Evolutionary conservation across 1,140 invertebrate genomes (phyloP), one percentile per base, ranked within the genome.

Genomic region (Galleria mellonella): DNA sequence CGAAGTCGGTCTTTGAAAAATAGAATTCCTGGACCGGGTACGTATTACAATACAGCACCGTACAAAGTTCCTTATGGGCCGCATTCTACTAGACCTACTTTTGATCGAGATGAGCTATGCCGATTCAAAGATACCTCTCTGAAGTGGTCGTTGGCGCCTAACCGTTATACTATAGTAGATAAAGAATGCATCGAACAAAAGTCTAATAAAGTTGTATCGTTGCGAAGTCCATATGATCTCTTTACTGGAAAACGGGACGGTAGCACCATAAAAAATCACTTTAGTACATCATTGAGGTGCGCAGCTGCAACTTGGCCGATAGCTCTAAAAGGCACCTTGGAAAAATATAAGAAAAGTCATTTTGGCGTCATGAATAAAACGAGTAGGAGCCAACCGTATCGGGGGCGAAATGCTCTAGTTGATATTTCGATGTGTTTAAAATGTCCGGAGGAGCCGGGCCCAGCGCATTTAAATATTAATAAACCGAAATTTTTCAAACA

Each of bases 361-460:
- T 68, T 78, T 28, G 77, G 81, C 4, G 33, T 46, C 10, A 67
- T 82, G 71, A 84, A 84, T 38, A 84, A 84, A 55, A 77, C 75
- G 3, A 71, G 61, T 12, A 62, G 74, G 17, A 59, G 37, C 36
- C 7, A 45, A 9, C 64, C 77, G 4, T 70, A 69, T 13, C 58
- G 67, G 44, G 76, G 75, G 9, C 54, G 81, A 6, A 73, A 56
- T 30, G 63, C 71, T 6, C 48, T 84, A 14, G 62, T 74, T 1
- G 72, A 84, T 45, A 33, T 78, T 36, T 43, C 70, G 4, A 74
- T 81, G 67, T 74, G 65, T 35, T 7, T 60, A 0, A 64, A 60
- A 9, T 52, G 48, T 38, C 51, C 65, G 13, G 47, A 47, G 0
- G 77, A 82, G 2, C 81, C 77, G 6, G 74, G 75, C 0, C 71